Evolutionary conservation across 2,113 vertebrate genomes (phyloP), one percentile per base, ranked within the genome.

Genomic region (Ophthalmolycus amberensis): DNA sequence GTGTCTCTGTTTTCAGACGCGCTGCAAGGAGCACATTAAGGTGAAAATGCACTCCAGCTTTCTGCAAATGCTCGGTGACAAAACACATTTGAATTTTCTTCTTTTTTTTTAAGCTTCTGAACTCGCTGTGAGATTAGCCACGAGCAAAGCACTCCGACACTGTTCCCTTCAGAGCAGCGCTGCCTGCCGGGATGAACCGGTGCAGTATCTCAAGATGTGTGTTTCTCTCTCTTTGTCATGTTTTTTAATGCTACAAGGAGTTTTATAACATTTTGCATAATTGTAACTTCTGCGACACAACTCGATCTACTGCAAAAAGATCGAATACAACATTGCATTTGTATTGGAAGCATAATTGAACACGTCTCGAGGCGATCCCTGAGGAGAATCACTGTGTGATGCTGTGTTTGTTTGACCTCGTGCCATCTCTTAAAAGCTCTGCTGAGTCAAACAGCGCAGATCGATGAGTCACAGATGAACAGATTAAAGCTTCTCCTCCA

Each of bases 381-480:
- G 22, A 66, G 16, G 40, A 20, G 66, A 75, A 48, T 38, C 42
- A 6, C 7, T 25, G 48, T 32, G 11, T 69, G 48, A 40, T 66
- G 60, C 34, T 80, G 16, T 64, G 29, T 75, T 65, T 71, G 54
- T 68, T 77, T 85, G 80, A 88, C 84, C 77, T 91, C 85, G 85
- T 16, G 25, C 42, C 68, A 50, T 67, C 54, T 52, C 34, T 64
- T 44, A 66, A 82, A 72, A 76, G 60, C 54, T 64, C n/a, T 76
- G 73, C 73, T 87, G 65, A 75, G 80, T 89, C 82, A 84, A 68
- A 75, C 64, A 27, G 73, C 11, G 1, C 52, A 79, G 78, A 89
- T 81, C 88, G 86, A 86, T 92, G 86, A 92, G 81, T 90, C 83
- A 89, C 79, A 85, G 79, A 83, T 82, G 58, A 85, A 85, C 71